Evolutionary conservation across 1,140 invertebrate genomes (phyloP).

Genomic region (Temnothorax longispinosus): DNA sequence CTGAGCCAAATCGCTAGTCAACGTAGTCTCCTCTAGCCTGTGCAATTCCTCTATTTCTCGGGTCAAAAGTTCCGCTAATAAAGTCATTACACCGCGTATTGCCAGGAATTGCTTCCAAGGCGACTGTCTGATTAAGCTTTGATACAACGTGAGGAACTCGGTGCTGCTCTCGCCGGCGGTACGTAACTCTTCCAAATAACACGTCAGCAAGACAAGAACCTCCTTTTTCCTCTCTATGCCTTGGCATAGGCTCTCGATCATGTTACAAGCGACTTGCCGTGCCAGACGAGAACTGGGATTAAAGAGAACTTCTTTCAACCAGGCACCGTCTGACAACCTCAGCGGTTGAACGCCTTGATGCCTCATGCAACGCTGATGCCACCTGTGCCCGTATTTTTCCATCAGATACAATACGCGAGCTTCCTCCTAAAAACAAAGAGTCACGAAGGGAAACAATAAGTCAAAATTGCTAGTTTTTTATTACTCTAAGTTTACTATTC

Average conservation of each 20-base stretch:
- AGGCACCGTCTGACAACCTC: conserved; percentile 89
- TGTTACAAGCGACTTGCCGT: conserved; percentile 94
- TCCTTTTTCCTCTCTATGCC: conserved; percentile 90
- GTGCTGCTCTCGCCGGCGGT: conserved; percentile 95
- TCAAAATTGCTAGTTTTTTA: not conserved
- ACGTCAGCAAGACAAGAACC: conserved; percentile 94
- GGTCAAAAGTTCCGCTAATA: conserved; percentile 94
- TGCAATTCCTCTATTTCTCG: conserved; percentile 95
- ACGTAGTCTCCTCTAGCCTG: conserved; percentile 94
- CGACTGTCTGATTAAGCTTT: conserved; percentile 92
- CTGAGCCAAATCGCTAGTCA: conserved; percentile 97
- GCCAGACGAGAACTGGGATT: conserved; percentile 95
- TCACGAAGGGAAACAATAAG: not conserved
- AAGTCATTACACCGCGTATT: conserved; percentile 93
- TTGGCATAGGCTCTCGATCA: conserved; percentile 94
- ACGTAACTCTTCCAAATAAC: conserved; percentile 94
- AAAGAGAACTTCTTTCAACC: conserved; percentile 96
- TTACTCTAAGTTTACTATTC: too few relatives aligned
- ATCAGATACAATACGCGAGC: conserved; percentile 88
- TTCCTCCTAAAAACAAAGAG: conserved; percentile 79
- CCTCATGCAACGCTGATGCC: conserved; percentile 85
- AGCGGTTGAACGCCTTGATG: conserved; percentile 83
- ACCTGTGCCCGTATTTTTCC: conserved; percentile 92
- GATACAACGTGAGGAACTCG: conserved; percentile 96
- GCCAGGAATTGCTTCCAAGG: conserved; percentile 98